Evolutionary conservation across 2,113 vertebrate species (phyloP).

Genomic region (Anolis sagrei): DNA sequence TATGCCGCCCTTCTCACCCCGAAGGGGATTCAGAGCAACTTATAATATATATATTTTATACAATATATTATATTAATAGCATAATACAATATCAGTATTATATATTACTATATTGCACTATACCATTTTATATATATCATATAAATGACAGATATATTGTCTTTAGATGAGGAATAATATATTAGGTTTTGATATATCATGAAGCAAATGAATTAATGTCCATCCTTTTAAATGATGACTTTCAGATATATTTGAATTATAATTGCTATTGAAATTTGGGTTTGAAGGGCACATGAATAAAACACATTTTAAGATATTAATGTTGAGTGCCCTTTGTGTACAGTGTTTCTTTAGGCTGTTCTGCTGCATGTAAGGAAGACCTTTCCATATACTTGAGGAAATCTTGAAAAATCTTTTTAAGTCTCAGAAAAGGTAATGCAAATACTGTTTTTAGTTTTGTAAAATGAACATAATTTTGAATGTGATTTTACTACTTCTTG

Average conservation of each 20-base stretch:
- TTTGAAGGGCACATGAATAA: conserved; percentile 11
- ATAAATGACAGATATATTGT: no score
- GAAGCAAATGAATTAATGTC: no score
- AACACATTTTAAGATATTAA: conserved; percentile 26
- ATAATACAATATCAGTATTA: no score
- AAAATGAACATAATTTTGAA: background rate
- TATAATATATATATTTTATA: no score
- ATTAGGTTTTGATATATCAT: no score
- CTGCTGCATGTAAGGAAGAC: background rate
- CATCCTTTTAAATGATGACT: background rate
- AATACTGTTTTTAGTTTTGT: background rate
- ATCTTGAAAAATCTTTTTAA: background rate
- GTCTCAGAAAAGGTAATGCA: background rate
- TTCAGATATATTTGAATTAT: background rate
- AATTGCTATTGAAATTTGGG: conserved; percentile 17
- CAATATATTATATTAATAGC: no score
- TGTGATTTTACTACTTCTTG: no score
- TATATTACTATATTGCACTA: no score
- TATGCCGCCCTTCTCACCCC: no score
- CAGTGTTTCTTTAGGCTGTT: conserved; percentile 23
- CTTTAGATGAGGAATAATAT: no score
- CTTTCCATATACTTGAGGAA: background rate
- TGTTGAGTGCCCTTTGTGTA: background rate
- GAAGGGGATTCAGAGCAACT: no score
- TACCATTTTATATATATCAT: no score